These are phyloP conservation scores for Drosophila leonis DNA, from an alignment of 2,888 invertebrate species.

Conservation along the genomic window DNA sequence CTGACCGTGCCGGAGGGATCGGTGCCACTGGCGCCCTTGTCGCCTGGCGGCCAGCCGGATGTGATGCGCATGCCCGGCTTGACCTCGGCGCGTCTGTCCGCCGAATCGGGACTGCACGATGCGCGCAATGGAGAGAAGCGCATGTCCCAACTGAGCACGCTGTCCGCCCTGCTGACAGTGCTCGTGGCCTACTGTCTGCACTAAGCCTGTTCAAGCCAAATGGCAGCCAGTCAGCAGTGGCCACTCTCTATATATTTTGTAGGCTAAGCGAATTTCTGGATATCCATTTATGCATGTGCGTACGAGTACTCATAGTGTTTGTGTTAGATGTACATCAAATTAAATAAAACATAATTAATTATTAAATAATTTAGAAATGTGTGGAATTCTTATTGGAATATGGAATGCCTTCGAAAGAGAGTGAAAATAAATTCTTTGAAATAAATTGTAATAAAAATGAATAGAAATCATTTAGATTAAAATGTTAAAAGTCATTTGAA, in stretches of 20 bases:
- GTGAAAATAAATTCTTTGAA: no score
- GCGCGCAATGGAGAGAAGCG: constrained; percentile 43
- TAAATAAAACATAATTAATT: constrained; percentile 27
- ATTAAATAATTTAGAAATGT: neutral
- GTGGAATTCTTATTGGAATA: no score
- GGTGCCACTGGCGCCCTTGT: constrained; percentile 68
- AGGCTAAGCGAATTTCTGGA: constrained; percentile 62
- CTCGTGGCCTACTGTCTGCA: constrained; percentile 73
- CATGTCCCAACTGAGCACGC: constrained; percentile 43
- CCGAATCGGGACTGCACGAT: constrained; percentile 61
- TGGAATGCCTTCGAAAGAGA: no score
- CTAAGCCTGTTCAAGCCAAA: constrained; percentile 37
- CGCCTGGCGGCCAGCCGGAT: constrained; percentile 65
- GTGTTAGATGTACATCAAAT: constrained; percentile 42
- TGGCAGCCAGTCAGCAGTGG: constrained; percentile 17
- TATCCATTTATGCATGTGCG: constrained; percentile 17
- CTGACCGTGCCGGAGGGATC: constrained; percentile 71
- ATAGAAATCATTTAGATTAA: no score
- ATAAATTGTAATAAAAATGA: no score
- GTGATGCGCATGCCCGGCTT: constrained; percentile 80
- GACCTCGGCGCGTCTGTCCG: constrained; percentile 64
- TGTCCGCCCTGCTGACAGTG: constrained; percentile 62
- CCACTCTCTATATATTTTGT: constrained; percentile 44
- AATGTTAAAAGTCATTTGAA: neutral
- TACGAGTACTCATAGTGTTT: constrained; percentile 59